Base-by-base conservation (phyloP, 2,113 vertebrate species). In the Acrocephalus kingi region DNA sequence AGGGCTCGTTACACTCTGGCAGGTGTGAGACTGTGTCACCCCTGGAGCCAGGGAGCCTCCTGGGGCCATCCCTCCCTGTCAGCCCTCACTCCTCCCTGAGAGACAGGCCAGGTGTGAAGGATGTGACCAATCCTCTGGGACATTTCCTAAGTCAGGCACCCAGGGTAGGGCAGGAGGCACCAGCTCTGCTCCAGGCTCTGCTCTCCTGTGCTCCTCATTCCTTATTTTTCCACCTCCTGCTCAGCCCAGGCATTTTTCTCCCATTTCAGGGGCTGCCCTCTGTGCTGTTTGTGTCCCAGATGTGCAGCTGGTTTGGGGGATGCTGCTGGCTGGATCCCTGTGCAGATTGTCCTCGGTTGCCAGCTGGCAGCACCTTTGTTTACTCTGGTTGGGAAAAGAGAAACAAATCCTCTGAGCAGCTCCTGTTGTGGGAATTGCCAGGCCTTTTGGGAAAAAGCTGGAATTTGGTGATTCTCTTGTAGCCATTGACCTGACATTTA, bases 31-130 rank as follows among this genome's bases (percentile, higher is more conserved):
- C 35, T 35, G 35, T 35, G 35, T 35, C 35, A 35, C 35, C 35
- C 35, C 43, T 46, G 69, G 46, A 31, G 41, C 73, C 62, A 23
- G 0, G 1, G 48, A 43, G 49, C 27, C 35, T 23, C 37, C 66
- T 1, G 17, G 23, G 55, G 25, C 23, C 12, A 1, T 6, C 66
- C 58, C 4, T 45, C 10, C 51, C 24, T 11, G 13, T 2, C 37
- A 37, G 1, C 4, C 25, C 63, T 20, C 2, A 0, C 43, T 20
- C 21, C 21, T 37, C 67, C 4, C 28, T 4, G 3, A 19, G 51
- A 52, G 11, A 10, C 28, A 8, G 76, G 5, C 3, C 43, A 46
- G 56, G 10, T 18, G 4, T 0, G 28, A 43, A 35, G 62, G 73
- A 77, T 9, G 63, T 83, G 80, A 51, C 4, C 7, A 80, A 56